Evolutionary conservation across 2,113 vertebrate species (phyloP), one percentile per base, ranked within the genome.

Genomic region (Chaetodon auriga): DNA sequence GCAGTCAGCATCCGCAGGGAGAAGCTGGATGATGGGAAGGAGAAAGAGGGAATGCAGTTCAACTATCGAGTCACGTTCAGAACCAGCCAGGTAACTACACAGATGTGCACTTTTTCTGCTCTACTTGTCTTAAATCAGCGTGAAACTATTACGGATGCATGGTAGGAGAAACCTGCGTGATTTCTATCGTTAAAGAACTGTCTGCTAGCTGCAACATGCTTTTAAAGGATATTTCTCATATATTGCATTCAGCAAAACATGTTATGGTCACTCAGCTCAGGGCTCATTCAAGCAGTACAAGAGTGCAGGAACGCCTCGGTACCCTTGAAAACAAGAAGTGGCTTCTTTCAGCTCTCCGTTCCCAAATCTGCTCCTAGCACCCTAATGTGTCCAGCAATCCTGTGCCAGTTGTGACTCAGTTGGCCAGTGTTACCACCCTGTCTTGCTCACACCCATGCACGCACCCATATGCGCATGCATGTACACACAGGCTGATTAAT

Each of bases 21-120:
- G 90, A 97, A 95, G 86, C 95, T 97, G 75, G 98, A 99, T 54
- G 98, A 99, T 13, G 94, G 94, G n/a, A 98, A 96, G 88, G 98
- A 99, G 83, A 99, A 97, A 81, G 98, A 99, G 43, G 96, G 96
- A n/a, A 95, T 95, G 76, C 97, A 97, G 83, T 98, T 96, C 94
- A 99, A 97, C 95, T 97, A 99, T 82, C 96, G 98, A 41, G 90
- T 99, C 88, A 96, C 96, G 87, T 98, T 99, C 96, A 96, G 98
- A 92, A 99, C 97, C 25, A 99, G 98, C 66, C 98, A 99, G 97
- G 98, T 99, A 96, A 95, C 10, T 9, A 15, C 35, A 21, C 57
- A 18, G 0, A 46, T 25, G 41, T 68, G 54, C 57, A 36, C 19
- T 62, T 75, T 66, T 68, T 43, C 41, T 51, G 46, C 57, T 19